Evolutionary conservation across 2,888 invertebrate genomes (phyloP), one percentile per base, ranked within the genome.

Genomic region (Kuschelorhynchus macadamiae): DNA sequence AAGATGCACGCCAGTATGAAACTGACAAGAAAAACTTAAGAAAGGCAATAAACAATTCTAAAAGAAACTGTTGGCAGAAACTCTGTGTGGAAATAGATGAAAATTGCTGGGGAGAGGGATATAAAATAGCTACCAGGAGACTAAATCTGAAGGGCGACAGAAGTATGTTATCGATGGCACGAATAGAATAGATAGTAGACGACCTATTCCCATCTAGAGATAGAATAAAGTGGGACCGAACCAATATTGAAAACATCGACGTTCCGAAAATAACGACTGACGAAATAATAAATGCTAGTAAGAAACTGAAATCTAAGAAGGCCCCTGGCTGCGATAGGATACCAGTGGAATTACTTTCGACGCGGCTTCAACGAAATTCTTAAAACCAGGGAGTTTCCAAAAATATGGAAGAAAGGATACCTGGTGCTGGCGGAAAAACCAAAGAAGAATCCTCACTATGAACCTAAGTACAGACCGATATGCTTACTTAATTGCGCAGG

Each of bases 41-140:
- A 21, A 50, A 36, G 5, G 49, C 42, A 16, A 42, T 46, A 18
- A 50, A 50, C n/a, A 50, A 11, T 9, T 30, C 50, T 0, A 55
- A 55, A 21, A 41, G 25, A 9, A 39, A 1, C 3, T 20, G 57
- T 11, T 70, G 70, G 64, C 67, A 66, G 44, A 18, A 39, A 14
- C 14, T 61, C 2, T 59, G 57, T 12, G 52, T 61, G 12, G 63
- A 44, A 17, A 62, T 39, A 20, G 46, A 63, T 12, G 42, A 47
- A 18, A 49, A 72, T 17, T 32, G 59, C 1, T 71, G 71, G 56
- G 63, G 67, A 9, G 59, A 70, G 14, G 71, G 71, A 0, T 70
- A 71, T 30, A 57, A 59, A 33, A 67, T 70, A 0, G 70, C 53
- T 0, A 67, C 67, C 59, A 72, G 46, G 18, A 9, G 49, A 17